phyloP scores from a whole-genome alignment of 2,113 vertebrate genomes.

The Pituophis catenifer region DNA sequence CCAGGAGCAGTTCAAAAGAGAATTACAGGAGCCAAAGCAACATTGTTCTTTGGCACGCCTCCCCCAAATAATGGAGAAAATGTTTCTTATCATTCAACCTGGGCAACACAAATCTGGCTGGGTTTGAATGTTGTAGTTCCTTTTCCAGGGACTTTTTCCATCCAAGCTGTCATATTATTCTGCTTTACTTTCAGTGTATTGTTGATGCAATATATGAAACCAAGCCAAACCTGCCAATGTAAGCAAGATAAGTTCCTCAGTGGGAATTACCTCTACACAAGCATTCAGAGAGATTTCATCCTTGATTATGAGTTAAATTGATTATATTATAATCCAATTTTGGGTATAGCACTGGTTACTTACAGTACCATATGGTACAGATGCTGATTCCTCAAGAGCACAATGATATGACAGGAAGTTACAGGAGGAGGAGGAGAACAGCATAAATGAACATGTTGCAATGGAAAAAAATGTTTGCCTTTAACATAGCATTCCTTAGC shows the following conservation, averaged over 20 bases:
- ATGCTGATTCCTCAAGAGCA: constrained; percentile 28
- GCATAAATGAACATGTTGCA: constrained; percentile 15
- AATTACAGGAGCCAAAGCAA: background rate
- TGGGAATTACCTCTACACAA: background rate
- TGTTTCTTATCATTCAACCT: background rate
- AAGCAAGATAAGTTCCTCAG: background rate
- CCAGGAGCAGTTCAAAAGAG: background rate
- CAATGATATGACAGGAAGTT: background rate
- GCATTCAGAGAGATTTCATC: background rate
- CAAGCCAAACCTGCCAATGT: background rate
- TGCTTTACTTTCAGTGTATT: background rate
- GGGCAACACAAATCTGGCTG: background rate
- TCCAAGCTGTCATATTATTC: background rate
- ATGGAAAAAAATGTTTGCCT: constrained; percentile 37
- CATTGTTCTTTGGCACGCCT: background rate
- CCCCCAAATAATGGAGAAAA: background rate
- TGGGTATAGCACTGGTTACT: background rate
- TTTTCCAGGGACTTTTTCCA: background rate
- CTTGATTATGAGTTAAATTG: background rate
- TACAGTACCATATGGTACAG: background rate
- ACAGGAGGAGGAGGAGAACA: background rate
- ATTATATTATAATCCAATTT: background rate
- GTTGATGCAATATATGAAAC: background rate
- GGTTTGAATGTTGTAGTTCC: background rate
- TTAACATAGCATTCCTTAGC: constrained; percentile 36